A percentile compares a stretch with the other conserved stretches of the same genome.
These are phyloP conservation scores for Scatophagus argus DNA, from an alignment of 2,113 vertebrate genomes.

Conservation along the genomic window DNA sequence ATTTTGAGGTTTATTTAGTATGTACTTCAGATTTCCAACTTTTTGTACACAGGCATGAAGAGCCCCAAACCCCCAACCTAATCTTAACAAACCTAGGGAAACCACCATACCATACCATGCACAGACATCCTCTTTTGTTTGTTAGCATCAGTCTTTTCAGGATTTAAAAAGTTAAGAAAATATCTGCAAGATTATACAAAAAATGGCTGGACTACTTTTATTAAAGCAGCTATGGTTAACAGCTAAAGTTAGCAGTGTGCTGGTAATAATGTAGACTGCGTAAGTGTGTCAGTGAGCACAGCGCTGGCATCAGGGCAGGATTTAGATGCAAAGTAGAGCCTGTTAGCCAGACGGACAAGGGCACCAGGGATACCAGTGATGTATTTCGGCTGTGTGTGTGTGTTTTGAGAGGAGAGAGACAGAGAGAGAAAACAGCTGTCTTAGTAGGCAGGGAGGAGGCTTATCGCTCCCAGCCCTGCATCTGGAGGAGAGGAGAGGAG, in stretches of 20 bases:
- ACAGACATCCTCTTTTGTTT: constrained; percentile 1
- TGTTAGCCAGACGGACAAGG: constrained; percentile 56
- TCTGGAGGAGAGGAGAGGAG: constrained; percentile 50
- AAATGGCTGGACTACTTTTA: constrained; percentile 1
- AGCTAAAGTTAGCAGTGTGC: constrained; percentile 27
- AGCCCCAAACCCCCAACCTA: too few species aligned
- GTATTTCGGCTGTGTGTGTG: constrained; percentile 14
- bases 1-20: too few species aligned
- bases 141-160: background rate
- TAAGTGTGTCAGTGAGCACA: constrained; percentile 63
- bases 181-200: background rate
- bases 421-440: constrained; percentile 77
- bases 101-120: too few species aligned
- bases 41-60: too few species aligned
- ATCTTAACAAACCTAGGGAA: too few species aligned
- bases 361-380: constrained; percentile 38
- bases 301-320: constrained; percentile 57
- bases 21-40: too few species aligned
- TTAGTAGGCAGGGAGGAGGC: constrained; percentile 41
- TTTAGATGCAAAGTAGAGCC: constrained; percentile 51
- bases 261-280: constrained; percentile 28
- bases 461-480: constrained; percentile 57
- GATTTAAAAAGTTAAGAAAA: background rate
- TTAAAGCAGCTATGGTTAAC: constrained; percentile 10
- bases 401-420: too few species aligned